Percentiles rank a stretch among this genome's conserved stretches.
Conservation (phyloP, 1,140 invertebrate species). For the Olivierus martensii region DNA sequence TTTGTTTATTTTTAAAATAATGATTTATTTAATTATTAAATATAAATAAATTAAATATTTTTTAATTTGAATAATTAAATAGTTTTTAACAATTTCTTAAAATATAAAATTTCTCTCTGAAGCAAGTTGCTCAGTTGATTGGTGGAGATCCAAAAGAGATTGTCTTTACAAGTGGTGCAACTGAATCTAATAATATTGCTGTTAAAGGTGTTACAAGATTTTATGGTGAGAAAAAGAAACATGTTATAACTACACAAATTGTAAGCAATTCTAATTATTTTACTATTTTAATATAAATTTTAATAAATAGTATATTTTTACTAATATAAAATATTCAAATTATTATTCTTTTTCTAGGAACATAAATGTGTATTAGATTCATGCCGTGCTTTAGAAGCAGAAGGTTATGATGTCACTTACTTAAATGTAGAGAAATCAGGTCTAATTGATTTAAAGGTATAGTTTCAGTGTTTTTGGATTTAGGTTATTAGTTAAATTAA, state of each 20-base stretch:
- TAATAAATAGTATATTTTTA: too few species aligned
- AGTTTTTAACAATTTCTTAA: background rate
- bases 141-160: slow-evolving; percentile 97
- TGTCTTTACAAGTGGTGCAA: slow-evolving; percentile 96
- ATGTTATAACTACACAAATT: slow-evolving; percentile 96
- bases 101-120: slow-evolving; percentile 10
- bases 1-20: too few species aligned
- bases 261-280: slow-evolving; percentile 39
- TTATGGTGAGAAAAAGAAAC: slow-evolving; percentile 87
- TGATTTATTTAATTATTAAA: too few species aligned
- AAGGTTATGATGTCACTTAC: slow-evolving; percentile 94
- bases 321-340: too few species aligned
- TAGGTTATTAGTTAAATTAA: too few species aligned
- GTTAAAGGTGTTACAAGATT: slow-evolving; percentile 85
- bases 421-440: slow-evolving; percentile 83
- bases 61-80: too few species aligned
- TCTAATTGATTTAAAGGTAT: slow-evolving; percentile 56
- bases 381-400: slow-evolving; percentile 81
- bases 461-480: too few species aligned
- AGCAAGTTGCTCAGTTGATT: slow-evolving; percentile 85
- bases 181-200: slow-evolving; percentile 97
- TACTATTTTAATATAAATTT: too few species aligned
- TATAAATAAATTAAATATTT: too few species aligned
- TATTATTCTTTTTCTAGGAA: too few species aligned
- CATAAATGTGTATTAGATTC: slow-evolving; percentile 99